A percentile compares a stretch with the other conserved stretches of the same genome.
phyloP scores from a whole-genome alignment of 2,888 invertebrate species.

The Tachina lurida region DNA sequence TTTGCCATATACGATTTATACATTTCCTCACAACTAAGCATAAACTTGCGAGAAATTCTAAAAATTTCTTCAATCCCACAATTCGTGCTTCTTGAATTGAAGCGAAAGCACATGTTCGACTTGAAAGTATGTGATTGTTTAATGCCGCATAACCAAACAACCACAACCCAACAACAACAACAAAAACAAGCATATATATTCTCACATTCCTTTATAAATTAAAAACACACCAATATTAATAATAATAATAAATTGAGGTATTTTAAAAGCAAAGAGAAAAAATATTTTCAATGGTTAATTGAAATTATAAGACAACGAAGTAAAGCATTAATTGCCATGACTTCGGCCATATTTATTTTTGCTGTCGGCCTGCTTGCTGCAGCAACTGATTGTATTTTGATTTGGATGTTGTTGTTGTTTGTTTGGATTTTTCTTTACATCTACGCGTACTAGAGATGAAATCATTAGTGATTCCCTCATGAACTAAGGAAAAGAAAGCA shows the following conservation, averaged over 20 bases:
- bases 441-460: too few species aligned
- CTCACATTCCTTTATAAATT: background rate
- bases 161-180: background rate
- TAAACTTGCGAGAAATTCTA: background rate
- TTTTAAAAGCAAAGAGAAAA: background rate
- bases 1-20: too few species aligned
- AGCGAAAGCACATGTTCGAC: background rate
- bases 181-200: too few species aligned
- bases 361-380: background rate
- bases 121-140: background rate
- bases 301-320: slow-evolving; percentile 51
- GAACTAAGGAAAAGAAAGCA: too few species aligned
- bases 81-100: background rate
- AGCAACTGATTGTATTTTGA: slow-evolving; percentile 27
- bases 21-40: background rate
- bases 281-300: slow-evolving; percentile 44
- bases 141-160: slow-evolving; percentile 1
- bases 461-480: background rate
- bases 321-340: slow-evolving; percentile 48
- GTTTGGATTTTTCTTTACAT: background rate
- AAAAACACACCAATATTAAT: background rate
- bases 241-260: background rate
- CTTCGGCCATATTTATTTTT: slow-evolving; percentile 19
- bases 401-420: slow-evolving; percentile 8
- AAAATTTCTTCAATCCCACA: background rate